A percentile compares a stretch with the other conserved stretches of the same genome.
Evolutionary conservation across 2,888 invertebrate genomes (phyloP).

Genomic region (Hipparchia semele): DNA sequence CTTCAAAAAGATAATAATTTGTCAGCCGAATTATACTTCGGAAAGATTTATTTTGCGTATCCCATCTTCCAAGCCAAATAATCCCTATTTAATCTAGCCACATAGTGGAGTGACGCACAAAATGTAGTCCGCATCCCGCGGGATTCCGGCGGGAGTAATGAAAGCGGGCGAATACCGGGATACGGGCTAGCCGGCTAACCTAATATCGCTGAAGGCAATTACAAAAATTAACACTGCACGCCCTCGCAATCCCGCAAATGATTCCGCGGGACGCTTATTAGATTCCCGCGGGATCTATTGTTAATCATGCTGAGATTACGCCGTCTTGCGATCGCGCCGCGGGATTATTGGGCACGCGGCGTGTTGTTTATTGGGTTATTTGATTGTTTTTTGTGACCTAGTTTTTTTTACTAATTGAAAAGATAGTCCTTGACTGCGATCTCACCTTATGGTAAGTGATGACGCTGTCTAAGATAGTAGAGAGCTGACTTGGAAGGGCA

Average conservation of each 20-base stretch:
- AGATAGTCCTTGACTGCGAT: no score
- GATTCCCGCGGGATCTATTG: conserved; percentile 49
- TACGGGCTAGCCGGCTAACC: conserved; percentile 37
- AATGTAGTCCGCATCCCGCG: conserved; percentile 35
- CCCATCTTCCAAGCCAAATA: conserved; percentile 19
- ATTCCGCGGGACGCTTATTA: conserved; percentile 56
- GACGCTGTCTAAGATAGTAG: no score
- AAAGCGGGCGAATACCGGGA: conserved; percentile 30
- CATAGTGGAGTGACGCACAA: conserved; percentile 20
- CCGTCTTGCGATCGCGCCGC: conserved; percentile 6
- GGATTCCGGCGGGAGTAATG: conserved; percentile 29
- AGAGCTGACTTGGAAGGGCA: no score
- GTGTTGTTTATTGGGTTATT: conserved; percentile 9
- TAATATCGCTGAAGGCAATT: conserved; percentile 55
- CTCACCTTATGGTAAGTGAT: no score
- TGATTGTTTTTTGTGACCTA: conserved; percentile 7
- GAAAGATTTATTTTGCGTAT: not conserved
- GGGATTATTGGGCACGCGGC: conserved; percentile 10
- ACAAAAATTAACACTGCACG: conserved; percentile 66
- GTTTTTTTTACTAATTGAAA: not conserved
- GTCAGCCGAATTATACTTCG: not conserved
- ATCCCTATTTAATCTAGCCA: conserved; percentile 22
- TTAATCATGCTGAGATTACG: conserved; percentile 14
- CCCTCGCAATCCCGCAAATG: conserved; percentile 64
- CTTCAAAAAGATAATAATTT: not conserved